A percentile compares a stretch with the other conserved stretches of the same genome.
These are phyloP conservation scores for Ophonus ardosiacus DNA, from an alignment of 2,888 invertebrate species.

Conservation along the genomic window DNA sequence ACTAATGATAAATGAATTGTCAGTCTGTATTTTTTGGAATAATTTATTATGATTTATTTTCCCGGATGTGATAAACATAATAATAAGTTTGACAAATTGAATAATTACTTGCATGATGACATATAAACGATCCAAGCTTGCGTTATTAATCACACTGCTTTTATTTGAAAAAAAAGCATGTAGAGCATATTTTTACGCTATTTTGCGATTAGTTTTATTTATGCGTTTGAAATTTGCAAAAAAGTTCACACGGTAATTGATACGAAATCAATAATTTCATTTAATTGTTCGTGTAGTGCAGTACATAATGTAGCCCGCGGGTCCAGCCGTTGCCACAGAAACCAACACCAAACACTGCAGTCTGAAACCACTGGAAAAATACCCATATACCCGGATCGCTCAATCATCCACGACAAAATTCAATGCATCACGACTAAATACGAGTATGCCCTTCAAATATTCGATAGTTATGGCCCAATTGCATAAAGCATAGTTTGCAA, in stretches of 20 bases:
- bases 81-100: not conserved
- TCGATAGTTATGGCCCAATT: too few relatives aligned
- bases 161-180: not conserved
- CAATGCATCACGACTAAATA: not conserved
- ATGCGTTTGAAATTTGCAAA: constrained; percentile 11
- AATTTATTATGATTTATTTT: not conserved
- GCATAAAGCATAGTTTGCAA: too few relatives aligned
- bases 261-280: constrained; percentile 37
- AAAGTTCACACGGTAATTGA: not conserved
- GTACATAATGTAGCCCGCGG: constrained; percentile 10
- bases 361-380: not conserved
- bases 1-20: too few relatives aligned
- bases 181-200: not conserved
- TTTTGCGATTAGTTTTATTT: constrained; percentile 17
- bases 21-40: not conserved
- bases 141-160: not conserved
- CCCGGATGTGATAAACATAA: not conserved
- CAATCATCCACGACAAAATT: not conserved
- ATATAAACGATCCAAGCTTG: not conserved
- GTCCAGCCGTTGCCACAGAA: constrained; percentile 19
- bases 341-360: constrained; percentile 11
- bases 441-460: too few relatives aligned
- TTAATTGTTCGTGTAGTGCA: constrained; percentile 31
- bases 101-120: not conserved
- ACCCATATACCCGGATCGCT: not conserved